Conservation (phyloP, 2,797 vertebrate genomes). For the Pipistrellus pygmaeus region DNA sequence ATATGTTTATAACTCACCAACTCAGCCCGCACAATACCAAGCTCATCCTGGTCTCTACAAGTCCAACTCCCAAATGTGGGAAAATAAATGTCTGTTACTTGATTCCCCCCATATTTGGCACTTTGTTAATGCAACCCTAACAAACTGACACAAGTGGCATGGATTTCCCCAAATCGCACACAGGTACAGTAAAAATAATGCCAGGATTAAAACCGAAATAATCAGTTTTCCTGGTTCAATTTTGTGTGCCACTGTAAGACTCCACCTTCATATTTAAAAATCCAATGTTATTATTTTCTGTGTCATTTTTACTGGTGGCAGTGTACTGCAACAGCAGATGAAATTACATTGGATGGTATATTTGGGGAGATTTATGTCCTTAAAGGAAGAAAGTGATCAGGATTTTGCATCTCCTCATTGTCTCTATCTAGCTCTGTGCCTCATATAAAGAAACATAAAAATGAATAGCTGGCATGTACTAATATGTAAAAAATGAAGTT, state of each 20-base stretch:
- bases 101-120: accelerated
- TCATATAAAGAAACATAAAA: neutral
- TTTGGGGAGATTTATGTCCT: neutral
- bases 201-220: neutral
- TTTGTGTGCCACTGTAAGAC: neutral
- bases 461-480: neutral
- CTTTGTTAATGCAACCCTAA: neutral
- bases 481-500: neutral
- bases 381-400: neutral
- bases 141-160: neutral
- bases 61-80: neutral
- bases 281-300: neutral
- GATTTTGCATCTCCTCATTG: neutral
- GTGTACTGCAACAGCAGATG: neutral
- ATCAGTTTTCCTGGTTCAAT: neutral
- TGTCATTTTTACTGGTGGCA: neutral
- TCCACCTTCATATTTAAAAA: neutral
- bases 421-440: neutral
- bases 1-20: accelerated
- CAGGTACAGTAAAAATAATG: neutral
- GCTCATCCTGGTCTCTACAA: neutral
- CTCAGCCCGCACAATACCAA: neutral
- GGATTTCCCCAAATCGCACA: neutral
- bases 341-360: neutral
- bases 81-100: neutral